Conservation (phyloP, 2,888 invertebrate species). For the Agrenia bidenticulata region DNA sequence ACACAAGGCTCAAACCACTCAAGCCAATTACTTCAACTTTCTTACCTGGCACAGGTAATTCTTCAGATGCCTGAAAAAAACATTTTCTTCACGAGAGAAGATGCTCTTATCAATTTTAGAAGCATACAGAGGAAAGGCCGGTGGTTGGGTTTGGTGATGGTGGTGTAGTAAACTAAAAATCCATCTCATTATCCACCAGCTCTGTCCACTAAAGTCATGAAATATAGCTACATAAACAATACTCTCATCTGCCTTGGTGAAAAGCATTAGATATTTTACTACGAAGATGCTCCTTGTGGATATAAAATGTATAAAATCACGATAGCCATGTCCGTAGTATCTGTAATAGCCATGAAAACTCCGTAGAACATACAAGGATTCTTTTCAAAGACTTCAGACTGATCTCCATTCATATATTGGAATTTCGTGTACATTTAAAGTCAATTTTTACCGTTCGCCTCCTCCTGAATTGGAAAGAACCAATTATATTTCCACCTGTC, state of each 20-base stretch:
- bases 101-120: conserved; percentile 13
- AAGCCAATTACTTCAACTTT: conserved; percentile 11
- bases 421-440: background rate
- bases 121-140: conserved; percentile 1
- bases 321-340: background rate
- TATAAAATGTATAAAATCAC: no score
- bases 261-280: no score
- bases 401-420: background rate
- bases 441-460: background rate
- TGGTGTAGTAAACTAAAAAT: conserved; percentile 8
- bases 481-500: conserved; percentile 21
- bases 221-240: conserved; percentile 11
- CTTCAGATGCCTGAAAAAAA: background rate
- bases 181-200: conserved; percentile 17
- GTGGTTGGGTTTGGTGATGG: background rate
- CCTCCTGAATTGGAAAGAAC: conserved; percentile 12
- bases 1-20: conserved; percentile 9
- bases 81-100: background rate
- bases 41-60: background rate
- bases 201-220: conserved; percentile 9
- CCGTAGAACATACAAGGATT: background rate
- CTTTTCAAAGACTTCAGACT: background rate
- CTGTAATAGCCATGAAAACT: no score
- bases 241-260: background rate
- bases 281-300: no score